Base-by-base conservation (phyloP, 2,888 invertebrate species). In the Tachina grossa region DNA sequence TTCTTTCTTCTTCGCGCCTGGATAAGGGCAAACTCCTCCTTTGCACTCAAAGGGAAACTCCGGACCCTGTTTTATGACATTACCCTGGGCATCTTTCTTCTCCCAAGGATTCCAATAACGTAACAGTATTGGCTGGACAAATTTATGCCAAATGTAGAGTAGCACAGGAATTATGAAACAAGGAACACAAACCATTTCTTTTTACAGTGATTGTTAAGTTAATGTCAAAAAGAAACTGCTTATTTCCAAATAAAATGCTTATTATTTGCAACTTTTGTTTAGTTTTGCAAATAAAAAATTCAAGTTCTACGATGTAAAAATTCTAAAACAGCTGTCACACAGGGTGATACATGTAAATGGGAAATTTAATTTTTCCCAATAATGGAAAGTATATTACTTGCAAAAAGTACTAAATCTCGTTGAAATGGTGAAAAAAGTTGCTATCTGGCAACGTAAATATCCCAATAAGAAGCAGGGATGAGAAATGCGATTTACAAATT, bases 121-220 rank as follows among this genome's bases (percentile, higher is more conserved):
- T 71, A 97, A 91, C 68, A 97, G 92, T 86, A 97, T 94, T 0
- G 97, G 97, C 91, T 97, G 97, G 84, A 98, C 94, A 89, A 96
- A 96, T 90, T 95, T 96, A 91, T 97, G 96, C 95, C 97, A 97
- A 85, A 98, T 94, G 89, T 96, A 96, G 14, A 98, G 93, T 61
- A 97, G 93, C 84, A 97, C 93, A 2, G 97, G 97, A 91, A 97
- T 95, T 86, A 97, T 95, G 89, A 97, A 96, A 92, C 97, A 98
- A 22, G 97, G 97, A 83, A 97, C 94, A 91, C 97, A 97, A 88
- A 96, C 96, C 96, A 96, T 96, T 90, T 93, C 9, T n/a, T 2
- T 55, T 2, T 55, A 43, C 39, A 6, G 59, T 71, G 76, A 77
- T 71, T 81, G 72, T 65, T 43, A n/a, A 65, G 9, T 31, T 47